Evolutionary conservation across 35 echinoderm and acorn worm genomes (phyloP), one percentile per base, ranked within the genome.

Genomic region (Diadema setosum): DNA sequence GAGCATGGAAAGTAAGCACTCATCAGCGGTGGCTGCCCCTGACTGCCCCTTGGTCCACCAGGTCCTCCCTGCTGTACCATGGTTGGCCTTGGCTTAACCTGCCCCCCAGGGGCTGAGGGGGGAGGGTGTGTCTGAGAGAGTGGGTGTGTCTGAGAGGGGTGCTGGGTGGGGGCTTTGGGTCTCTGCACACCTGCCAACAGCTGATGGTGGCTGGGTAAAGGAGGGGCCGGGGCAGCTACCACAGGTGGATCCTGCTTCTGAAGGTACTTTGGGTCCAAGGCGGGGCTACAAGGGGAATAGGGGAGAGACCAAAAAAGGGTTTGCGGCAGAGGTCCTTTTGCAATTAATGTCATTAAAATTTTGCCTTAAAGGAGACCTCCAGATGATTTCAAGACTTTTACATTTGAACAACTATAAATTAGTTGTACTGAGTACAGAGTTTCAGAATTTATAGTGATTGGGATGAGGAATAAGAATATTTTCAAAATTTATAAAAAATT

Each of bases 1-100:
- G 73, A 78, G n/a, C 73, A 23, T 5, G 93, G 93, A 45, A 95
- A 95, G 80, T 95, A 95, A 35, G 93, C 89, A 75, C 93, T 95
- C 84, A 95, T 91, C 16, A 95, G 89, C 24, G 93, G 93, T 17
- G 93, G 93, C n/a, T 78, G 73, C 37, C 63, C 63, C 63, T 67
- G 63, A 14, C 24, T 34, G 31, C 16, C 58, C 49, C 49, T 21
- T 16, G 49, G 14, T 21, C 49, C 49, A 4, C 9, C 25, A 17
- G 35, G 25, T n/a, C 70, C 37, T 0, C 9, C 35, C 73, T 78
- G 73, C 40, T 78, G 27, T n/a, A n/a, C n/a, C n/a, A n/a, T n/a
- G n/a, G n/a, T n/a, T n/a, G n/a, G n/a, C 0, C 73, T 36, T 1
- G 73, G 73, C n/a, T 78, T 78, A 3, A 33, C 73, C 73, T 44